phyloP scores from a whole-genome alignment of 2,113 vertebrate species.

The Elanoides forficatus region DNA sequence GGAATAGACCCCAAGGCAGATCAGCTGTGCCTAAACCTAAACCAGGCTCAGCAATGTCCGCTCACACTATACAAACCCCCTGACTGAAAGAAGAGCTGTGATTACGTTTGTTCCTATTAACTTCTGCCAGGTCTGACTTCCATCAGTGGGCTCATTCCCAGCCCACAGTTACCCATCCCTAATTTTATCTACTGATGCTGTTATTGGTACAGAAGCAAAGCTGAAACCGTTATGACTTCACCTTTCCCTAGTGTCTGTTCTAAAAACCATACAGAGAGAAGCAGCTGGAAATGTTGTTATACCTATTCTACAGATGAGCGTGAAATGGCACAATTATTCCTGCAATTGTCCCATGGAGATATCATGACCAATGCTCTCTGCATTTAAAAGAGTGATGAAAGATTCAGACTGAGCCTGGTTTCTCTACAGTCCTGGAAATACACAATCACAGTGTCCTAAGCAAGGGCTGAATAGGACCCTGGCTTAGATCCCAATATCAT shows the following conservation, averaged over 20 bases:
- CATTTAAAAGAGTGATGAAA: not conserved
- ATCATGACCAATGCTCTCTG: not conserved
- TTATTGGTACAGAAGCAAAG: not conserved
- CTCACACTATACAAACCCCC: not conserved
- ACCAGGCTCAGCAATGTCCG: not conserved
- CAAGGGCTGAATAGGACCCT: not conserved
- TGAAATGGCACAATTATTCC: not conserved
- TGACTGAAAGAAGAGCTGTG: not conserved
- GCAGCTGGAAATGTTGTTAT: not conserved
- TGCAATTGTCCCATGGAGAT: not conserved
- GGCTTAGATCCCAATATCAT: not conserved
- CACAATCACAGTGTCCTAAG: not conserved
- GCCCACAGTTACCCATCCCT: not conserved
- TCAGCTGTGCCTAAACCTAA: not conserved
- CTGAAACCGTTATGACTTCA: not conserved
- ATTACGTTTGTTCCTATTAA: not conserved
- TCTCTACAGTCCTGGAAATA: not conserved
- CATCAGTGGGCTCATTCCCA: not conserved
- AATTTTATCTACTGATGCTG: not conserved
- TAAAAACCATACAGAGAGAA: not conserved
- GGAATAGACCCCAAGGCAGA: not conserved
- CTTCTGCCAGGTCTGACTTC: not conserved
- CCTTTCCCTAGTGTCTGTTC: not conserved
- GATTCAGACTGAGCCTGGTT: not conserved
- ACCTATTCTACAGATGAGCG: not conserved